phyloP scores from a whole-genome alignment of 2,888 invertebrate genomes.

The Volucella bombylans region DNA sequence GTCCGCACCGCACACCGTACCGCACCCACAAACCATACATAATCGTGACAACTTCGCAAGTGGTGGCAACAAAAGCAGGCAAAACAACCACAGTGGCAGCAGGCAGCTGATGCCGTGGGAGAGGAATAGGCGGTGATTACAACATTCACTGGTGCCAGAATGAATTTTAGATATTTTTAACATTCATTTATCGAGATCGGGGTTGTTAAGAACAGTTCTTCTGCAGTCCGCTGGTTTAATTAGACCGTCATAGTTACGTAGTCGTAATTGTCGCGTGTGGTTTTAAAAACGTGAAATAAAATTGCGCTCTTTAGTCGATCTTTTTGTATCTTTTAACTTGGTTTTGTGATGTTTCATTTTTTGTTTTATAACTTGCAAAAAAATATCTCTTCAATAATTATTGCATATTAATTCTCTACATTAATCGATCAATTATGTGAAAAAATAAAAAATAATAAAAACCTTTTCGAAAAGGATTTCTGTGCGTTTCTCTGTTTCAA shows the following conservation, averaged over 20 bases:
- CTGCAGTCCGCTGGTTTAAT: conserved; percentile 62
- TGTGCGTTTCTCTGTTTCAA: no score
- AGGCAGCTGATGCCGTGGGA: conserved; percentile 21
- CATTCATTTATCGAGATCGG: conserved; percentile 67
- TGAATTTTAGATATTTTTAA: conserved; percentile 59
- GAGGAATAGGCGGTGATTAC: conserved; percentile 31
- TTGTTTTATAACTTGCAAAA: neutral
- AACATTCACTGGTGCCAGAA: conserved; percentile 41
- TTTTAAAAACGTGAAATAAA: conserved; percentile 11
- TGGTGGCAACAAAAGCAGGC: conserved; percentile 15
- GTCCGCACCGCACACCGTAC: neutral
- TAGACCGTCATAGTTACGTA: conserved; percentile 51
- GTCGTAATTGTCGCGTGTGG: conserved; percentile 56
- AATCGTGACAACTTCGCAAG: conserved; percentile 13
- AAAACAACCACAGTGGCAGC: neutral
- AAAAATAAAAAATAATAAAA: no score
- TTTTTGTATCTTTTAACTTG: neutral
- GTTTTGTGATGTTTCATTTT: neutral
- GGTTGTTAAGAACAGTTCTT: conserved; percentile 70
- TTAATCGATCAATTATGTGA: no score
- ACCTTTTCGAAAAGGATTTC: no score
- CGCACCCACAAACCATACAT: neutral
- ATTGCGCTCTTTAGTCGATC: conserved; percentile 10
- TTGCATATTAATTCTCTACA: no score
- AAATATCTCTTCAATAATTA: no score